phyloP scores from a whole-genome alignment of 30 jellyfish, hydroid and myxozoan genomes.

The Clytia hemisphaerica region DNA sequence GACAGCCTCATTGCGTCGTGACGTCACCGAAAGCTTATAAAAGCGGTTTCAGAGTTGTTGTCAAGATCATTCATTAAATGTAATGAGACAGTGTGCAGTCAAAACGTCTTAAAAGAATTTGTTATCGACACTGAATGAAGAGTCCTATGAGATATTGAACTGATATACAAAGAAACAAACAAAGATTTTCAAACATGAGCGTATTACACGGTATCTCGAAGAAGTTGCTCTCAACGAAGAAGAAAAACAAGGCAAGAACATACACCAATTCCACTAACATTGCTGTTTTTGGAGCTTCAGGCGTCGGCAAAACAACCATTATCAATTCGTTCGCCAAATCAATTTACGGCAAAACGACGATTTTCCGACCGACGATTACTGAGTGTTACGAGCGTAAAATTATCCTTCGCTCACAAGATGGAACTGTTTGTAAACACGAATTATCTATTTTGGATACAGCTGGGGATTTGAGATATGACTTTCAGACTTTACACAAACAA shows the following conservation, averaged over 20 bases:
- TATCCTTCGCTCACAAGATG: slow-evolving; percentile 4
- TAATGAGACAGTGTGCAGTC: too few relatives aligned
- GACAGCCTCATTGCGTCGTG: too few relatives aligned
- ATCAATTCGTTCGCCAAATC: not conserved
- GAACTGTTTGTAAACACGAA: slow-evolving; percentile 17
- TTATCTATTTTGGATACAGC: slow-evolving; percentile 22
- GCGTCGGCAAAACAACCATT: slow-evolving; percentile 30
- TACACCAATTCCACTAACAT: slow-evolving; percentile 5
- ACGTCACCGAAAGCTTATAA: too few relatives aligned
- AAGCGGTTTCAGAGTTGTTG: too few relatives aligned
- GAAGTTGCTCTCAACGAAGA: too few relatives aligned
- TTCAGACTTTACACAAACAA: slow-evolving; percentile 10
- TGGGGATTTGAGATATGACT: slow-evolving; percentile 15
- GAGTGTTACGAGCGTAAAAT: slow-evolving; percentile 17
- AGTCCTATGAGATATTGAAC: too few relatives aligned
- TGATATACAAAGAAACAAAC: too few relatives aligned
- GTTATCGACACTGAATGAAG: too few relatives aligned
- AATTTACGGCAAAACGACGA: not conserved
- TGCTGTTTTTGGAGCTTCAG: slow-evolving; percentile 24
- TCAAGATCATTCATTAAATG: too few relatives aligned
- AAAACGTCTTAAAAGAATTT: too few relatives aligned
- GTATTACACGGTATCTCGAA: too few relatives aligned
- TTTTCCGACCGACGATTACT: slow-evolving; percentile 8
- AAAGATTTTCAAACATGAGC: too few relatives aligned
- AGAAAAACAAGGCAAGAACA: not conserved